Conservation (phyloP, 2,888 invertebrate species). For the Mesorhabditis spiculigera region DNA sequence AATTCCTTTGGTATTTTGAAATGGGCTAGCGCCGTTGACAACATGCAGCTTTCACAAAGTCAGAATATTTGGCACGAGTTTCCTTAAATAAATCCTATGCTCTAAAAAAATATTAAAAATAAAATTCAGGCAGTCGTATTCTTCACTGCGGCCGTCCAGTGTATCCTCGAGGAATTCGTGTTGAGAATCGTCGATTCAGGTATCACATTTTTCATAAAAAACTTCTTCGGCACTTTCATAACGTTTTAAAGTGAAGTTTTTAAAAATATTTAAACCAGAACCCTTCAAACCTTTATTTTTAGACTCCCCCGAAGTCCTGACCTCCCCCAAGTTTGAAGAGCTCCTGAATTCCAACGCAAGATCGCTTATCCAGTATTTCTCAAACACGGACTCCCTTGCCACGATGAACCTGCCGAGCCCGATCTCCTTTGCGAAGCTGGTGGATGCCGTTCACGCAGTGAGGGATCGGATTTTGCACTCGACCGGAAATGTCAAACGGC, state of each 20-base stretch:
- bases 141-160: slow-evolving; percentile 82
- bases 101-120: no score
- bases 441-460: slow-evolving; percentile 16
- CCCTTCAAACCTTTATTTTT: no score
- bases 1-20: no score
- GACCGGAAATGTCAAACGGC: slow-evolving; percentile 6
- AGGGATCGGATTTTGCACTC: slow-evolving; percentile 13
- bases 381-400: slow-evolving; percentile 4
- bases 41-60: no score
- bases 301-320: slow-evolving; percentile 4
- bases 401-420: neutral
- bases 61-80: no score
- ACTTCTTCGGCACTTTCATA: no score
- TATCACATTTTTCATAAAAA: neutral
- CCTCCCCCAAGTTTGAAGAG: slow-evolving; percentile 17
- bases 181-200: slow-evolving; percentile 56
- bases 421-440: slow-evolving; percentile 11
- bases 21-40: no score
- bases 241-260: no score
- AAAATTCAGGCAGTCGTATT: slow-evolving; percentile 86
- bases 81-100: no score
- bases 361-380: slow-evolving; percentile 15
- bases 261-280: no score
- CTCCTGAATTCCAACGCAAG: neutral
- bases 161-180: slow-evolving; percentile 80